A percentile compares a stretch with the other conserved stretches of the same genome.
Conservation (phyloP, 2,797 vertebrate genomes). For the Sebastes cheni region DNA sequence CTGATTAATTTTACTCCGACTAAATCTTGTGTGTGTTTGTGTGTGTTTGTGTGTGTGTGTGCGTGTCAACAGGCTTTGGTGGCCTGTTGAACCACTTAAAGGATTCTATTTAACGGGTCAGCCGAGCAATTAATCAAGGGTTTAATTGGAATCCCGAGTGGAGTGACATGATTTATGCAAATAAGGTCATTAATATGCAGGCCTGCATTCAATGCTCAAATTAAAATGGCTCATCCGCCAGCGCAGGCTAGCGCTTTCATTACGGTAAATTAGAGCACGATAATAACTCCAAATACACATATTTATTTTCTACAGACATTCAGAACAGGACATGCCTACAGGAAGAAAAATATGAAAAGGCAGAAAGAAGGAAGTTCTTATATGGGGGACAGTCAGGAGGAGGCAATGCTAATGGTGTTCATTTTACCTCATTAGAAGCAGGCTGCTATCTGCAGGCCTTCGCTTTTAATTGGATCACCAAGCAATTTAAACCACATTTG, state of each 20-base stretch:
- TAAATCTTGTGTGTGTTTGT: constrained; percentile 30
- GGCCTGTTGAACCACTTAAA: constrained; percentile 84
- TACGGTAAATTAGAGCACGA: constrained; percentile 77
- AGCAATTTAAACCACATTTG: constrained; percentile 70
- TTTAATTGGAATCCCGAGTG: constrained; percentile 84
- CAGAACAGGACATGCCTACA: constrained; percentile 66
- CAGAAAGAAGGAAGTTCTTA: constrained; percentile 43
- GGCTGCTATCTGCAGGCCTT: constrained; percentile 76
- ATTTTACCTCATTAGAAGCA: constrained; percentile 76
- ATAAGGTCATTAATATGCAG: constrained; percentile 83
- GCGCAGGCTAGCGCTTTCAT: constrained; percentile 76
- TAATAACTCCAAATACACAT: constrained; percentile 84
- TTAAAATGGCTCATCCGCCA: constrained; percentile 79
- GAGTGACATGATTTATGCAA: constrained; percentile 86
- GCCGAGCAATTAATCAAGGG: constrained; percentile 82
- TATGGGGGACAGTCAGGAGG: constrained; percentile 40
- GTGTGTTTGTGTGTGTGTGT: constrained; percentile 32
- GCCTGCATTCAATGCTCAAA: constrained; percentile 71
- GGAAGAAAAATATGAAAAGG: constrained; percentile 63
- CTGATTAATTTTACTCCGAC: constrained; percentile 58
- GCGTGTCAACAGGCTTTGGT: constrained; percentile 74
- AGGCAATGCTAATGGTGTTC: constrained; percentile 68
- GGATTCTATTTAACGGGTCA: constrained; percentile 83
- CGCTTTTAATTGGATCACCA: constrained; percentile 78
- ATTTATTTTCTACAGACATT: constrained; percentile 77